phyloP scores from a whole-genome alignment of 2,113 vertebrate genomes.

The Rhegmatorhina hoffmannsi region DNA sequence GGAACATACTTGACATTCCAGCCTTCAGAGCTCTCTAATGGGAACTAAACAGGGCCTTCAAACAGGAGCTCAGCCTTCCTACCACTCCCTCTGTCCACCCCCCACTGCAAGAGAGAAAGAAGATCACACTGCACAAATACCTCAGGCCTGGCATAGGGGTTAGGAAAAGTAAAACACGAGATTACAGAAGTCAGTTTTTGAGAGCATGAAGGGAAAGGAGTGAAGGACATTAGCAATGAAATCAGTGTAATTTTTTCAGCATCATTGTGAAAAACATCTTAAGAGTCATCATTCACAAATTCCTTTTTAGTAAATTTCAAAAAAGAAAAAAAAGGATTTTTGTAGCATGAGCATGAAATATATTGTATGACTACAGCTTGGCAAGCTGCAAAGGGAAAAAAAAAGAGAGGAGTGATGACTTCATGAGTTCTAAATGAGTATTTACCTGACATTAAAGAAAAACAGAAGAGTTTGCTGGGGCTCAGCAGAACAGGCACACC shows the following conservation, averaged over 20 bases:
- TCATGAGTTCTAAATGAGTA: not conserved
- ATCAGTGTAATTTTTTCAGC: constrained; percentile 12
- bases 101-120: not conserved
- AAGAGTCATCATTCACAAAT: not conserved
- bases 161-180: not conserved
- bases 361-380: not conserved
- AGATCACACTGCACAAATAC: not conserved
- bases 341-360: not conserved
- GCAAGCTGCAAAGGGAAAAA: not conserved
- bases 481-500: not conserved
- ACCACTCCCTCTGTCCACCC: not conserved
- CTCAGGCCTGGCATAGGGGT: not conserved
- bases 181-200: not conserved
- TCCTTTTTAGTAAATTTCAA: not conserved
- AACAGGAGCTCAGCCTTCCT: not conserved
- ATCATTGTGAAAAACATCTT: not conserved
- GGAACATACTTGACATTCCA: constrained; percentile 57
- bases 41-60: not conserved
- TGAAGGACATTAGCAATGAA: not conserved
- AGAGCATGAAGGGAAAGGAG: not conserved
- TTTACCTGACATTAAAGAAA: not conserved
- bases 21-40: not conserved
- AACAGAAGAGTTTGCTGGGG: not conserved
- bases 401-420: not conserved
- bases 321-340: not conserved